Evolutionary conservation across 2,113 vertebrate genomes (phyloP), one percentile per base, ranked within the genome.

Genomic region (Girardinichthys multiradiatus): DNA sequence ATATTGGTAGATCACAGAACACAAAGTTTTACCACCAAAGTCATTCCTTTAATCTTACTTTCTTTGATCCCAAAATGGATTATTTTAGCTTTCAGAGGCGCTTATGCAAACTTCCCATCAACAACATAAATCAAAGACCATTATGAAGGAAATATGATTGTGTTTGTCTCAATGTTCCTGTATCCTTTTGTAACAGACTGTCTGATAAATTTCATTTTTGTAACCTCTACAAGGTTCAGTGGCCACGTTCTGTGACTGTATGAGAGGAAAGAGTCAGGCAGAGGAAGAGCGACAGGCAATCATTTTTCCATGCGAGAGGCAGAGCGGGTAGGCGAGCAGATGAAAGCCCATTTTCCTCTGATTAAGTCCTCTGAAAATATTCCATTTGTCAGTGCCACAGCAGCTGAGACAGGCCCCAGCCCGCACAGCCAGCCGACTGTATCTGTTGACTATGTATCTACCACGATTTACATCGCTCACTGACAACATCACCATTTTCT

Each of bases 321-420:
- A 92, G 93, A 94, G 95, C 95, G 94, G 89, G 93, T 93, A 93
- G 95, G 95, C 95, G 79, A 92, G 94, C 95, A 94, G 94, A 96
- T 95, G 95, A 95, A 96, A 96, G 94, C 94, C 95, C 94, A 95
- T 97, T 96, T 91, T 95, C 94, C 95, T 95, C 96, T 96, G 96
- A 96, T 97, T 97, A 97, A 96, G 94, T 96, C 95, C 94, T 95
- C 94, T 92, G 94, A 96, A 96, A 97, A 97, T 95, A 96, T 96
- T 97, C 94, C 96, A 97, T 97, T 94, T 96, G 93, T 97, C 96
- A 97, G 96, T 96, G 96, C 95, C 96, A 96, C 83, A 76, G 93
- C 92, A 87, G 94, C 93, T 94, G 95, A 93, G 94, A 94, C 92
- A 93, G 84, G 80, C 80, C 79, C 77, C 77, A 88, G 90, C 86